phyloP scores from a whole-genome alignment of 1,140 invertebrate genomes.

The Pseudachorutes palmiensis region DNA sequence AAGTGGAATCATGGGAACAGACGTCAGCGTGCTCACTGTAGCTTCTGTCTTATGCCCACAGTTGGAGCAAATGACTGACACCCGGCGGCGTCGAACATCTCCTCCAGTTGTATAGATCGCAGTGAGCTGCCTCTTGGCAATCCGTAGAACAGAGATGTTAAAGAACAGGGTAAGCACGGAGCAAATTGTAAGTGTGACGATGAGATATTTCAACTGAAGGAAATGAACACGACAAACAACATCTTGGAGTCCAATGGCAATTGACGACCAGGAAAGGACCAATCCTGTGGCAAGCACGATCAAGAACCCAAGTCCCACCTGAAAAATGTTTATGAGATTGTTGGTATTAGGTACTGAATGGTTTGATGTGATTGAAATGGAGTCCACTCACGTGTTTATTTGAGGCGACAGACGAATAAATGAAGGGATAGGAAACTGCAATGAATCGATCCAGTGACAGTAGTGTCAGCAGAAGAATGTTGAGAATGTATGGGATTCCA shows the following conservation, averaged over 20 bases:
- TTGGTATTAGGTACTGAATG: constrained; percentile 3
- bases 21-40: constrained; percentile 28
- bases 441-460: constrained; percentile 37
- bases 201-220: constrained; percentile 35
- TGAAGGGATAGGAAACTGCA: constrained; percentile 36
- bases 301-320: constrained; percentile 35
- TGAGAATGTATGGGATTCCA: constrained; percentile 37
- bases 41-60: constrained; percentile 36
- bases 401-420: constrained; percentile 31
- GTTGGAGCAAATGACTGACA: constrained; percentile 35
- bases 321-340: constrained; percentile 9
- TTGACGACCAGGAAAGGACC: constrained; percentile 28
- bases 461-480: constrained; percentile 36
- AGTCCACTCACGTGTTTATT: constrained; percentile 34
- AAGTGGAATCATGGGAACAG: neutral
- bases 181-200: constrained; percentile 33
- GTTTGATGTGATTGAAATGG: neutral
- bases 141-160: constrained; percentile 34
- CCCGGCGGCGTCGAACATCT: constrained; percentile 8
- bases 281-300: constrained; percentile 30
- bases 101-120: constrained; percentile 35
- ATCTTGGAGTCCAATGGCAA: constrained; percentile 29
- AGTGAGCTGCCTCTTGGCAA: constrained; percentile 37
- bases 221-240: constrained; percentile 32
- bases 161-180: constrained; percentile 37